A percentile compares a stretch with the other conserved stretches of the same genome.
Evolutionary conservation across 2,113 vertebrate species (phyloP).

Genomic region (Ascaphus truei): DNA sequence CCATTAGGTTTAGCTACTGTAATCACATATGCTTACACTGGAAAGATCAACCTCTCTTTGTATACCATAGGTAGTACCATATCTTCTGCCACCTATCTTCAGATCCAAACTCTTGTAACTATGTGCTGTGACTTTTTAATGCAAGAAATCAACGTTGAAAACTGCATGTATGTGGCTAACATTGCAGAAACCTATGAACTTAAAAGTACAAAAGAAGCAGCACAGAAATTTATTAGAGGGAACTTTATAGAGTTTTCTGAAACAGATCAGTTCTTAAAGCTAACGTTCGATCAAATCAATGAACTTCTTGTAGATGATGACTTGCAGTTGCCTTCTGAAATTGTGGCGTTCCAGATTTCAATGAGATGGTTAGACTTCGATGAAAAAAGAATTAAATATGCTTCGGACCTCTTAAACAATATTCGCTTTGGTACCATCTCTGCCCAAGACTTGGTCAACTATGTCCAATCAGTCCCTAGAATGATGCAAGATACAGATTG

Average conservation of each 20-base stretch:
- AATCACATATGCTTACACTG: conserved; percentile 92
- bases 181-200: conserved; percentile 91
- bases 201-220: conserved; percentile 81
- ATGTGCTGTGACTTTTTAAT: conserved; percentile 97
- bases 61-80: conserved; percentile 94
- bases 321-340: conserved; percentile 90
- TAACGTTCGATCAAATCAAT: conserved; percentile 96
- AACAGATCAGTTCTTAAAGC: conserved; percentile 95
- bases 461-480: conserved; percentile 89
- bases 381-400: conserved; percentile 90
- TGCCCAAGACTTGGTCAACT: conserved; percentile 91
- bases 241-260: conserved; percentile 98
- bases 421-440: conserved; percentile 96
- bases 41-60: conserved; percentile 91
- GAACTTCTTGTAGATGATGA: conserved; percentile 93
- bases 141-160: conserved; percentile 92
- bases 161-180: conserved; percentile 94
- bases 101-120: conserved; percentile 89
- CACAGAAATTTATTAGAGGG: conserved; percentile 92
- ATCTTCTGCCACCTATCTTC: conserved; percentile 84
- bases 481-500: conserved; percentile 98
- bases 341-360: conserved; percentile 95
- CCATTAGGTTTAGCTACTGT: conserved; percentile 86
- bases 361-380: conserved; percentile 98
- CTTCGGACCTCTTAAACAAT: conserved; percentile 83